A percentile compares a stretch with the other conserved stretches of the same genome.
Conservation (phyloP, 2,113 vertebrate genomes). For the Casuarius casuarius region DNA sequence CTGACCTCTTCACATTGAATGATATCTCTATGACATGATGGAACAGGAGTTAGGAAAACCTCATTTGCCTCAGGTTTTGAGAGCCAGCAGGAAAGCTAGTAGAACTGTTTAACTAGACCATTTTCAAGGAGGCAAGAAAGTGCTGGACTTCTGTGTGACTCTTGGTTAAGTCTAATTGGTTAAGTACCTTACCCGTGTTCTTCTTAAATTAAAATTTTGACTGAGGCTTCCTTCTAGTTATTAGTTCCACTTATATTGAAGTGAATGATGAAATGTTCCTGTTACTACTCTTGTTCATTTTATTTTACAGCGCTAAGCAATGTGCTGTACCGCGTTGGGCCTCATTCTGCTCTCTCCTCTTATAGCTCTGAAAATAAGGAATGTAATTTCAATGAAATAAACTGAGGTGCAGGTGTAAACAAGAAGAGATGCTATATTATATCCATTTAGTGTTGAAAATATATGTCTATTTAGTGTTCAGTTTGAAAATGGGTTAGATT, state of each 20-base stretch:
- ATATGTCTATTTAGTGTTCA: neutral
- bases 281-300: neutral
- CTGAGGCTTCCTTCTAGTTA: neutral
- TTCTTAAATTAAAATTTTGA: neutral
- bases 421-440: neutral
- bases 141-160: neutral
- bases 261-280: neutral
- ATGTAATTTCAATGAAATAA: neutral
- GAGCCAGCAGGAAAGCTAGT: neutral
- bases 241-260: constrained; percentile 5
- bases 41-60: neutral
- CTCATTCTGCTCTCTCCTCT: neutral
- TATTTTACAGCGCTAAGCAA: neutral
- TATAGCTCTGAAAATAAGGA: neutral
- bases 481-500: neutral
- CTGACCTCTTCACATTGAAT: neutral
- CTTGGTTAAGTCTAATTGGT: neutral
- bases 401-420: neutral
- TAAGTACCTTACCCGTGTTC: neutral
- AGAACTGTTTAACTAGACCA: neutral
- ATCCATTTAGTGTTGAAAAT: neutral
- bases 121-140: neutral
- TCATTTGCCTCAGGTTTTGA: neutral
- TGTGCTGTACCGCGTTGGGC: neutral
- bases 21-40: neutral